These are phyloP conservation scores for Sarotherodon lohbergeri DNA, from an alignment of 2,113 vertebrate genomes.

Conservation along the genomic window DNA sequence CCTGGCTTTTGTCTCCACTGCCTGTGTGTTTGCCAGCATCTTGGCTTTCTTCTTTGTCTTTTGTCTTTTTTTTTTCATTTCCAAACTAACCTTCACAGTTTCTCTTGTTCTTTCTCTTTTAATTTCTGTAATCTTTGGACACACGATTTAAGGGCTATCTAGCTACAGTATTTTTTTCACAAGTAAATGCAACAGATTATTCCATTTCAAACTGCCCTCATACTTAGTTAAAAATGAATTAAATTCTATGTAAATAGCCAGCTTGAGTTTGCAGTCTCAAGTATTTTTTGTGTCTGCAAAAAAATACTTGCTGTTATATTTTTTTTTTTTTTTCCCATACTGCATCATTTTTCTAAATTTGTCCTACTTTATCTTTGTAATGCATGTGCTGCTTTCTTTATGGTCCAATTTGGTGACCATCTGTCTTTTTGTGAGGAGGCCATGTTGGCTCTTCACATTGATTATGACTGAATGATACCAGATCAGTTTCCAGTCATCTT, in stretches of 20 bases:
- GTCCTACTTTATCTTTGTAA: not conserved
- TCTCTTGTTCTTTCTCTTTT: not conserved
- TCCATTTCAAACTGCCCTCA: not conserved
- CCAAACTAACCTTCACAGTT: not conserved
- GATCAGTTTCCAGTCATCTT: not conserved
- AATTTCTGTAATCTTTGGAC: not conserved
- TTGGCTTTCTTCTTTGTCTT: not conserved
- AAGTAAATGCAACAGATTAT: not conserved
- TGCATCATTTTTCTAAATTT: not conserved
- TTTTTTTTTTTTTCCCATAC: not conserved
- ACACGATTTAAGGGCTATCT: not conserved
- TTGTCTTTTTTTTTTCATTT: not conserved
- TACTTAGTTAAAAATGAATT: not conserved
- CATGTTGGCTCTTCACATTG: constrained; percentile 1
- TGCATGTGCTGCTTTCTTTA: not conserved
- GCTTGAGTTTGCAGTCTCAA: not conserved
- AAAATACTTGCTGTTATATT: not conserved
- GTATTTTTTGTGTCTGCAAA: not conserved
- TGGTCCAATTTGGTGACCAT: constrained; percentile 20
- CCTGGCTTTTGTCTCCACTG: not conserved
- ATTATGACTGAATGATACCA: not conserved
- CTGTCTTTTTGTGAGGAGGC: not conserved
- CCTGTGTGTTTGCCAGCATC: not conserved
- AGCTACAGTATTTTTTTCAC: not conserved
- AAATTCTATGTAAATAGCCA: not conserved